Conservation (phyloP, 1,140 invertebrate genomes). For the Anagrus nilaparvatae region DNA sequence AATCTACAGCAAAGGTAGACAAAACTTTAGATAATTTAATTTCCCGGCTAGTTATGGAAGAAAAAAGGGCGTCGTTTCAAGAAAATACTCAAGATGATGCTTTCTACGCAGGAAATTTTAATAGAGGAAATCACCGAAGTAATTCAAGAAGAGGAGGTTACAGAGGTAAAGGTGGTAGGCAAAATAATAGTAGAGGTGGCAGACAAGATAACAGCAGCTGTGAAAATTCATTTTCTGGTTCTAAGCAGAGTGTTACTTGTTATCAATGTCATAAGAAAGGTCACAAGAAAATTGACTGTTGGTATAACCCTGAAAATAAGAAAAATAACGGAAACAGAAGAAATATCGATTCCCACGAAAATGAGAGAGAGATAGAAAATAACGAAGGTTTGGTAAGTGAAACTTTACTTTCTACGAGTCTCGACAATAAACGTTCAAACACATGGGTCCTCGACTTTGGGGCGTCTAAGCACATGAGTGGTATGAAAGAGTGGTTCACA, state of each 20-base stretch:
- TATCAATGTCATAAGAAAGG: neutral
- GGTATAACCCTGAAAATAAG: neutral
- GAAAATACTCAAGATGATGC: too few species aligned
- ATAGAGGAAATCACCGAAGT: too few species aligned
- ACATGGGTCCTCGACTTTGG: slow-evolving; percentile 18
- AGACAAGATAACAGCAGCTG: slow-evolving; percentile 2
- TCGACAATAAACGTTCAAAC: neutral
- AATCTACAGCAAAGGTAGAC: slow-evolving; percentile 12
- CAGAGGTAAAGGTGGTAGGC: too few species aligned
- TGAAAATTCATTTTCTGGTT: too few species aligned
- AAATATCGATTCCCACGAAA: neutral
- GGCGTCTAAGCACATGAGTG: slow-evolving; percentile 20
- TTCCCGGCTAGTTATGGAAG: slow-evolving; percentile 1
- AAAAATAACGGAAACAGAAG: neutral
- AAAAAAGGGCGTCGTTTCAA: too few species aligned
- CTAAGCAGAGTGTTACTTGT: too few species aligned
- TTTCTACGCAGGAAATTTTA: too few species aligned
- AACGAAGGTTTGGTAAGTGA: slow-evolving; percentile 9
- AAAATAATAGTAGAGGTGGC: too few species aligned
- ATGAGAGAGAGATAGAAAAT: neutral
- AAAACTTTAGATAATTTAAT: neutral
- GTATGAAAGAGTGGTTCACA: slow-evolving; percentile 15
- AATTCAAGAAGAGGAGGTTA: too few species aligned
- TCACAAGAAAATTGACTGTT: neutral
- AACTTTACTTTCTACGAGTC: neutral